These are phyloP conservation scores for Chiloscyllium punctatum DNA, from an alignment of 2,797 vertebrate species.

Conservation along the genomic window DNA sequence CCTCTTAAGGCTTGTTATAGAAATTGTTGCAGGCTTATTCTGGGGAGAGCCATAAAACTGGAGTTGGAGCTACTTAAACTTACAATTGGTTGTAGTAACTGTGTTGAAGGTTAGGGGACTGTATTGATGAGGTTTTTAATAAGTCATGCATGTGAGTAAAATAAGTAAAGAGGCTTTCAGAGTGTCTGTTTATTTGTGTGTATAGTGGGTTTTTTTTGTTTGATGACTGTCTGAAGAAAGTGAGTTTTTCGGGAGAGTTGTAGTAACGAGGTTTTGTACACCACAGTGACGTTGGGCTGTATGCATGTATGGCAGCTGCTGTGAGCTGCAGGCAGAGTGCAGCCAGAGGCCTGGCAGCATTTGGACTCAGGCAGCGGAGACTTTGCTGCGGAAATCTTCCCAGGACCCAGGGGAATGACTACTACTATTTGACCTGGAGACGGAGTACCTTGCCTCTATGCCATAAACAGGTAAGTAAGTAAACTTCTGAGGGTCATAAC, in stretches of 20 bases:
- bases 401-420: neutral
- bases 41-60: too few species aligned
- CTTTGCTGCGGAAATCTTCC: neutral
- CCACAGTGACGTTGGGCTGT: neutral
- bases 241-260: neutral
- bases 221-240: neutral
- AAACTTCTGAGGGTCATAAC: neutral
- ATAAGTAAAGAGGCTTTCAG: neutral
- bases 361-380: neutral
- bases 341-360: neutral
- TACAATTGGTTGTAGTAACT: neutral
- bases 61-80: neutral
- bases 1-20: too few species aligned
- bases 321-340: conserved; percentile 24
- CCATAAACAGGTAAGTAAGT: neutral
- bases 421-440: neutral
- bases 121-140: neutral
- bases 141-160: neutral
- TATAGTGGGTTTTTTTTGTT: neutral
- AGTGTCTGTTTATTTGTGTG: neutral
- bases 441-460: too few species aligned
- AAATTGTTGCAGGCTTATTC: too few species aligned
- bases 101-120: neutral
- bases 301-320: neutral
- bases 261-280: neutral